Percentiles rank a stretch among this genome's conserved stretches.
Evolutionary conservation across 2,113 vertebrate genomes (phyloP).

Genomic region (Myotis yumanensis): DNA sequence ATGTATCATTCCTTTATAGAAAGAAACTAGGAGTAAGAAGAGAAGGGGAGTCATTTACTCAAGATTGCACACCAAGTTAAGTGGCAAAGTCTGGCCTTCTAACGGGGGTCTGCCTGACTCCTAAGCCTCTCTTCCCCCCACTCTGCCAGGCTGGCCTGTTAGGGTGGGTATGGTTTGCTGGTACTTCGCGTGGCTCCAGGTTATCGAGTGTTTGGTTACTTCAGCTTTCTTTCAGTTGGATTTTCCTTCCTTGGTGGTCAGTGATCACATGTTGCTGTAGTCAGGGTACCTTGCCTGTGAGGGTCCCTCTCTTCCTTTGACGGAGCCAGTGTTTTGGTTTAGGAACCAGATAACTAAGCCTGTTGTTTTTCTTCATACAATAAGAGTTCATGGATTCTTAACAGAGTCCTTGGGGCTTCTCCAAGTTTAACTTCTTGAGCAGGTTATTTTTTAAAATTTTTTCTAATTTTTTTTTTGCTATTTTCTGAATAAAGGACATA

Average conservation of each 20-base stretch:
- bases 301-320: not conserved
- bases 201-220: not conserved
- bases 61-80: not conserved
- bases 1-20: not conserved
- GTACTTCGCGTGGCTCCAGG: not conserved
- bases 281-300: not conserved
- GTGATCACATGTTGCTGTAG: not conserved
- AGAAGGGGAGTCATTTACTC: not conserved
- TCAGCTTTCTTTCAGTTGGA: not conserved
- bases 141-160: fast-evolving
- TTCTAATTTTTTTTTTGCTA: not conserved
- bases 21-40: not conserved
- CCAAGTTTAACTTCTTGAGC: not conserved
- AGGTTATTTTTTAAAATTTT: not conserved
- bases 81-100: not conserved
- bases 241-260: not conserved
- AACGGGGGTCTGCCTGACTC: not conserved
- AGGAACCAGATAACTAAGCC: not conserved
- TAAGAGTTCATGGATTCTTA: not conserved
- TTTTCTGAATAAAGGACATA: not conserved
- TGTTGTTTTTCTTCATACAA: not conserved
- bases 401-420: not conserved
- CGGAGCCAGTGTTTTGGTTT: not conserved
- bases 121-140: not conserved
- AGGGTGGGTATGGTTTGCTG: not conserved